A percentile compares a stretch with the other conserved stretches of the same genome.
These are phyloP conservation scores for Agrotis exclamationis DNA, from an alignment of 2,888 invertebrate species.

Conservation along the genomic window DNA sequence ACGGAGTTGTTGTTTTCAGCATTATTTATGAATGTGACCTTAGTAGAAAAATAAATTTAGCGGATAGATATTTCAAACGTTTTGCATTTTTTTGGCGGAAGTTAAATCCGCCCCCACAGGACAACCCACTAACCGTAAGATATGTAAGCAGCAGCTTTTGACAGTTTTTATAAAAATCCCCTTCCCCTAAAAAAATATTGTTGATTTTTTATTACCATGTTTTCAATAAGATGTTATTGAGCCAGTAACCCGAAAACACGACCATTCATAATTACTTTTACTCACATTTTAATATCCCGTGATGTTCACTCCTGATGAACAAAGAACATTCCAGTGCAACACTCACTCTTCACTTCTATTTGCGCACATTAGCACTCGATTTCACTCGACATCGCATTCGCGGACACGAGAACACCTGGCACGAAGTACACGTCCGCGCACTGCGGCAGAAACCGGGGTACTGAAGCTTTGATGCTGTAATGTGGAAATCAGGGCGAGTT, in stretches of 20 bases:
- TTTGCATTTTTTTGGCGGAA: too few species aligned
- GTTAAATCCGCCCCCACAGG: too few species aligned
- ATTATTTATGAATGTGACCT: not conserved
- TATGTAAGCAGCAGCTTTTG: too few species aligned
- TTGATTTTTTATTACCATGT: not conserved
- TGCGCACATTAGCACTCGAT: slow-evolving; percentile 76
- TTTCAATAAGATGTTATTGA: not conserved
- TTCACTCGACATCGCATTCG: slow-evolving; percentile 85
- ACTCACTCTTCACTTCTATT: slow-evolving; percentile 80
- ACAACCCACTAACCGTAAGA: too few species aligned
- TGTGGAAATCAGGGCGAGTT: slow-evolving; percentile 65
- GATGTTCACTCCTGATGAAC: slow-evolving; percentile 57
- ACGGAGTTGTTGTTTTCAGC: not conserved
- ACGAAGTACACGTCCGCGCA: slow-evolving; percentile 72
- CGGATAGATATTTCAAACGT: too few species aligned
- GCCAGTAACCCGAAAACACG: not conserved
- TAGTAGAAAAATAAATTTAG: too few species aligned
- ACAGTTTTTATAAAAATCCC: too few species aligned
- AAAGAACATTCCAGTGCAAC: slow-evolving; percentile 67
- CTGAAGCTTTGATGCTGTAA: slow-evolving; percentile 71
- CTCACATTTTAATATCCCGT: slow-evolving; percentile 54
- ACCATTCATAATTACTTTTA: not conserved
- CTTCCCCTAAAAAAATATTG: too few species aligned
- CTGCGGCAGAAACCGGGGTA: slow-evolving; percentile 84
- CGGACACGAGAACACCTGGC: slow-evolving; percentile 69